A percentile compares a stretch with the other conserved stretches of the same genome.
Evolutionary conservation across 92 coral and sea anemone genomes (phyloP).

Genomic region (Phenganax marumi): DNA sequence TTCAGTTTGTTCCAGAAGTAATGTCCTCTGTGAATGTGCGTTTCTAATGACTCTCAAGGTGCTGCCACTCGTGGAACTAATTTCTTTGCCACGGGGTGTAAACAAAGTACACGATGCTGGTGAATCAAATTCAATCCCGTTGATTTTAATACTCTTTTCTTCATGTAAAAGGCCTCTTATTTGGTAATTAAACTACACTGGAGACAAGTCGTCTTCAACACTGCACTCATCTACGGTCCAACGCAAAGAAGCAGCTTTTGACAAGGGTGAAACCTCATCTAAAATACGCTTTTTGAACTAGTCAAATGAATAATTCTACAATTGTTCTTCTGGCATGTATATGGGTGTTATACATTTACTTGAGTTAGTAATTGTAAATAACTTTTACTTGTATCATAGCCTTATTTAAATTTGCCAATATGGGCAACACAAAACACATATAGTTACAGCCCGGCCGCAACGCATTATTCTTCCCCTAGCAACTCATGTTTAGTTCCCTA

Average conservation of each 20-base stretch:
- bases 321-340: background rate
- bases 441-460: too few species aligned
- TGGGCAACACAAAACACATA: too few species aligned
- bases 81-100: background rate
- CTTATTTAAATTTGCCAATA: background rate
- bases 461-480: too few species aligned
- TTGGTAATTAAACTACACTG: constrained; percentile 1
- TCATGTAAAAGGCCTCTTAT: background rate
- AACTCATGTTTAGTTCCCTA: too few species aligned
- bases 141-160: background rate
- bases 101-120: constrained; percentile 9
- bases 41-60: background rate
- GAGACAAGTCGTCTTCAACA: constrained; percentile 14
- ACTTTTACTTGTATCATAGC: constrained; percentile 15
- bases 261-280: constrained; percentile 2
- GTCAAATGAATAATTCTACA: background rate
- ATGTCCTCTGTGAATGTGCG: background rate
- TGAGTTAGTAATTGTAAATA: constrained; percentile 10
- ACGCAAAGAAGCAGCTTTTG: constrained; percentile 7
- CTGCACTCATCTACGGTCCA: constrained; percentile 3
- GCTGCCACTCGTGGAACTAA: background rate
- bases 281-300: background rate
- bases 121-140: background rate
- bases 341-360: constrained; percentile 13
- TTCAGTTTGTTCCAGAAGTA: background rate